Percentiles rank a stretch among this genome's conserved stretches.
These are phyloP conservation scores for Trichopoda pennipes DNA, from an alignment of 2,888 invertebrate genomes.

Conservation along the genomic window DNA sequence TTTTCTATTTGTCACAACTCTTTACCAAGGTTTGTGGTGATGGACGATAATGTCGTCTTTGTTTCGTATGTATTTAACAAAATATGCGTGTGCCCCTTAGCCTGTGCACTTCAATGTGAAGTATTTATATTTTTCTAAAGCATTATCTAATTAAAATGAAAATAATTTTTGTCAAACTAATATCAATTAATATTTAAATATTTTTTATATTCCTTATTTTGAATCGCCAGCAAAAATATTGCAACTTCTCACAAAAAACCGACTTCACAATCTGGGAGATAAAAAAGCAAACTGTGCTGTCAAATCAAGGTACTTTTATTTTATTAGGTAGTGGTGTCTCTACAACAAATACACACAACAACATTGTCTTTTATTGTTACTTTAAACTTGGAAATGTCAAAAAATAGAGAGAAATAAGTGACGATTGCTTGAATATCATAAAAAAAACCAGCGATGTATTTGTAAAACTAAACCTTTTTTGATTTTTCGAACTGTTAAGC, in stretches of 20 bases:
- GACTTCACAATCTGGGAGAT: constrained; percentile 52
- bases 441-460: no score
- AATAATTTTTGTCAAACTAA: neutral
- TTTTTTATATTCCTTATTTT: no score
- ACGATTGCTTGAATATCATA: no score
- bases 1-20: constrained; percentile 33
- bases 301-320: no score
- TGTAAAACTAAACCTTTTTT: no score
- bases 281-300: constrained; percentile 56
- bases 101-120: neutral
- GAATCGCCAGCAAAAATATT: constrained; percentile 2
- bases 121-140: neutral
- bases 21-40: constrained; percentile 49
- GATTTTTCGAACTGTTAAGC: no score
- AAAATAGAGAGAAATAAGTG: no score
- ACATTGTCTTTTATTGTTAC: no score
- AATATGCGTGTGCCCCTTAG: constrained; percentile 30
- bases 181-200: neutral
- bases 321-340: no score
- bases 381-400: no score
- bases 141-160: constrained; percentile 1
- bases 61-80: constrained; percentile 50
- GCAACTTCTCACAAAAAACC: constrained; percentile 35
- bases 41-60: constrained; percentile 64
- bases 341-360: no score